These are phyloP conservation scores for Gobio gobio DNA, from an alignment of 2,113 vertebrate genomes.

Conservation along the genomic window DNA sequence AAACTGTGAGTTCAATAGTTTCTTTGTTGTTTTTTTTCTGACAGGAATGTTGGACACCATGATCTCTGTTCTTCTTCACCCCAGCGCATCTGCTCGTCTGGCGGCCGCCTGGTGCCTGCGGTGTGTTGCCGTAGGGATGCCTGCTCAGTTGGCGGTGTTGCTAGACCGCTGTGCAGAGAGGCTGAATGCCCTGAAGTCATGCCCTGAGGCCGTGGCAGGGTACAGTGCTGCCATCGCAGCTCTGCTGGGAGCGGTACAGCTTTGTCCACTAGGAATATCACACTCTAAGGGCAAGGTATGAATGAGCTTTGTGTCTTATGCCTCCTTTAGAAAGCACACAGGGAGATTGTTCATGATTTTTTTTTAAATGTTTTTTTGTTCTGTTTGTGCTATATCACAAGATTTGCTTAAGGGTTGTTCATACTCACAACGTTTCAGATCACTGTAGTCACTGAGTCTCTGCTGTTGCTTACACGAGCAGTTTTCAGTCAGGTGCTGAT, in stretches of 20 bases:
- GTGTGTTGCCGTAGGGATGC: slow-evolving; percentile 83
- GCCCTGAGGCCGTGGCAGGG: slow-evolving; percentile 87
- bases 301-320: not conserved
- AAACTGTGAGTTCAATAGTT: slow-evolving; percentile 22
- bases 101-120: slow-evolving; percentile 91
- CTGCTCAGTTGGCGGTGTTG: slow-evolving; percentile 79
- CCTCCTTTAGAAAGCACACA: not conserved
- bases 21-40: slow-evolving; percentile 32
- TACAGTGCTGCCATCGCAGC: slow-evolving; percentile 89
- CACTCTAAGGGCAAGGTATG: slow-evolving; percentile 89
- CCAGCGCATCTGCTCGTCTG: slow-evolving; percentile 79
- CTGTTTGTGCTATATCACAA: not conserved
- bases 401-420: not conserved
- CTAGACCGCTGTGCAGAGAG: slow-evolving; percentile 87
- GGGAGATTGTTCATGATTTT: not conserved
- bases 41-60: slow-evolving; percentile 87
- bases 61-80: slow-evolving; percentile 83
- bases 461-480: not conserved
- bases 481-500: not conserved
- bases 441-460: not conserved
- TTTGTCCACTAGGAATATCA: slow-evolving; percentile 89
- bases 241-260: slow-evolving; percentile 86
- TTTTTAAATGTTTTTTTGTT: not conserved
- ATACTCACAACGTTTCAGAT: not conserved
- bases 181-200: slow-evolving; percentile 81